Conservation (phyloP, 2,113 vertebrate species). For the Electrona antarctica region DNA sequence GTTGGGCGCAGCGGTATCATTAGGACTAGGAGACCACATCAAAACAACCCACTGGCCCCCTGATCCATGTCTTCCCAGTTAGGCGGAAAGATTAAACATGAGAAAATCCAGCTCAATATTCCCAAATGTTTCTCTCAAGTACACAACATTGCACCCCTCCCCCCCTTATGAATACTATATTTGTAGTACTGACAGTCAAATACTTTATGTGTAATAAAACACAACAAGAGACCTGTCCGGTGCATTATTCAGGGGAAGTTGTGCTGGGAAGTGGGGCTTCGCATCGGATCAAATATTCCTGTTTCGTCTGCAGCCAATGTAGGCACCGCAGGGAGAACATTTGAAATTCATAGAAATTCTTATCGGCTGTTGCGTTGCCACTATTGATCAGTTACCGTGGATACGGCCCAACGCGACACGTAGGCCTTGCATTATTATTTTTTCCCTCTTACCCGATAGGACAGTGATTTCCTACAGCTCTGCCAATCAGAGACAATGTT, state of each 20-base stretch:
- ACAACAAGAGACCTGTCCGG: slow-evolving; percentile 13
- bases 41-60: slow-evolving; percentile 21
- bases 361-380: slow-evolving; percentile 58
- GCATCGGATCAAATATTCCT: slow-evolving; percentile 61
- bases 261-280: slow-evolving; percentile 35
- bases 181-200: not conserved
- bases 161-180: slow-evolving; percentile 17
- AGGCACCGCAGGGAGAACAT: slow-evolving; percentile 50
- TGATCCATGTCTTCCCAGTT: slow-evolving; percentile 49
- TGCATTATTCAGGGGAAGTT: slow-evolving; percentile 28
- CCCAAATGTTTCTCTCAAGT: slow-evolving; percentile 13
- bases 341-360: slow-evolving; percentile 75
- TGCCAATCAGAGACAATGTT: slow-evolving; percentile 43
- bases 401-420: slow-evolving; percentile 28
- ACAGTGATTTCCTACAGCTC: slow-evolving; percentile 34
- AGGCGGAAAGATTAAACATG: slow-evolving; percentile 35
- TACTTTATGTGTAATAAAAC: slow-evolving; percentile 18
- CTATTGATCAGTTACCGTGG: slow-evolving; percentile 69
- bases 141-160: slow-evolving; percentile 20
- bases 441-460: slow-evolving; percentile 26
- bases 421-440: slow-evolving; percentile 13
- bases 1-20: slow-evolving; percentile 28
- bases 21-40: slow-evolving; percentile 52
- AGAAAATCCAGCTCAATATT: slow-evolving; percentile 12
- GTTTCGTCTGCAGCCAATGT: slow-evolving; percentile 51